phyloP scores from a whole-genome alignment of 1,140 invertebrate genomes.

The Cotesia vestalis region DNA sequence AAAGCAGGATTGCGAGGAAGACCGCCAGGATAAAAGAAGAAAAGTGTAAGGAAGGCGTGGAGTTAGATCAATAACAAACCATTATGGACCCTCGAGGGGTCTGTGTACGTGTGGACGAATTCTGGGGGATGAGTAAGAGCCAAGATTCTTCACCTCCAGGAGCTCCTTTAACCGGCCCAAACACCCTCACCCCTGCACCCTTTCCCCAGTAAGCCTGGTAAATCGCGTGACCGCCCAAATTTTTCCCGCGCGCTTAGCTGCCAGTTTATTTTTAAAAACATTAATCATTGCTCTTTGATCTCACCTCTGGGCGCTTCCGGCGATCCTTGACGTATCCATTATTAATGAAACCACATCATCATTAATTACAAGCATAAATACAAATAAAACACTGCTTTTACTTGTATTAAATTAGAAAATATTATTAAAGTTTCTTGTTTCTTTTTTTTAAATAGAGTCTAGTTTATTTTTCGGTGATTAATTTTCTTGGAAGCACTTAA shows the following conservation, averaged over 20 bases:
- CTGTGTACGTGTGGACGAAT: constrained; percentile 36
- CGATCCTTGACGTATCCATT: too few relatives aligned
- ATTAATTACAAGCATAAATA: neutral
- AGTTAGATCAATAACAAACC: constrained; percentile 60
- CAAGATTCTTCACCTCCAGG: constrained; percentile 23
- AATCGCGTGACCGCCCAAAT: constrained; percentile 1
- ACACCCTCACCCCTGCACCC: constrained; percentile 19
- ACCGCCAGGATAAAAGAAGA: constrained; percentile 42
- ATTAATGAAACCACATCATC: neutral
- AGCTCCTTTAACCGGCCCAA: constrained; percentile 32
- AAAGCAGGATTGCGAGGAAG: too few relatives aligned
- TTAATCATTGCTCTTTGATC: too few relatives aligned
- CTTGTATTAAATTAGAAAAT: too few relatives aligned
- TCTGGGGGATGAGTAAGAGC: constrained; percentile 36
- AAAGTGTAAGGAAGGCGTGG: constrained; percentile 46
- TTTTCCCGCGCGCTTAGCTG: neutral
- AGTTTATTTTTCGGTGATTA: neutral
- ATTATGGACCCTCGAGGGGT: constrained; percentile 56
- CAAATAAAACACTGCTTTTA: too few relatives aligned
- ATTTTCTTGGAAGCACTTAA: neutral
- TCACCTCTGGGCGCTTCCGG: too few relatives aligned
- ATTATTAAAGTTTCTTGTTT: too few relatives aligned
- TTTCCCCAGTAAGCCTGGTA: too few relatives aligned
- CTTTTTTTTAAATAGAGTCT: too few relatives aligned
- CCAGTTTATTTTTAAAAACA: too few relatives aligned